Conservation (phyloP, 2,888 invertebrate genomes). For the Drosophila subsilvestris region DNA sequence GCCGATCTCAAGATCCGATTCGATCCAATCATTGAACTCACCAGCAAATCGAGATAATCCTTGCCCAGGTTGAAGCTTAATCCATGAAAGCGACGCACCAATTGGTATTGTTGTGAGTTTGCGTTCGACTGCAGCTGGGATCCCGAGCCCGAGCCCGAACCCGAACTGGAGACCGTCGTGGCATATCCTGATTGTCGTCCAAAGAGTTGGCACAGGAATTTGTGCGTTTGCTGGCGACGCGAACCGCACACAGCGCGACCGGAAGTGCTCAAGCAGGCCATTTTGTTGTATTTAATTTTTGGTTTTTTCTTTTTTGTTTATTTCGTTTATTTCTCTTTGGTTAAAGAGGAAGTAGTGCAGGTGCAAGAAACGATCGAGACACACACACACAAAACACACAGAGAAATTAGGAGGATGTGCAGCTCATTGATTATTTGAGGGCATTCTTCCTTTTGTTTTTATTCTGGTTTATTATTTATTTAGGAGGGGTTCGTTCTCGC, state of each 20-base stretch:
- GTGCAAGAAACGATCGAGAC: conserved; percentile 13
- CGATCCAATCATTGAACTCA: conserved; percentile 62
- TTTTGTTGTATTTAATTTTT: conserved; percentile 44
- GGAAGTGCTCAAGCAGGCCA: conserved; percentile 83
- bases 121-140: conserved; percentile 33
- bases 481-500: conserved; percentile 19
- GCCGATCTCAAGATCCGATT: conserved; percentile 13
- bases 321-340: neutral
- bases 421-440: conserved; percentile 19
- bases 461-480: neutral
- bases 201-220: conserved; percentile 76
- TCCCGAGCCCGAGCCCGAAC: conserved; percentile 16
- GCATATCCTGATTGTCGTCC: conserved; percentile 15
- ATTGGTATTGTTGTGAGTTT: conserved; percentile 16
- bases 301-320: conserved; percentile 1
- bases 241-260: conserved; percentile 80
- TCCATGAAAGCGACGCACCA: conserved; percentile 72
- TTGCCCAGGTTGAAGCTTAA: conserved; percentile 59
- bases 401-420: conserved; percentile 27
- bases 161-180: conserved; percentile 12
- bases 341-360: neutral
- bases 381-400: conserved; percentile 17
- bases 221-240: conserved; percentile 78
- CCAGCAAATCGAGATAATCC: conserved; percentile 74
- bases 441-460: conserved; percentile 24